Conservation (phyloP, 1,140 invertebrate species). For the Lamellibrachia luymesi region DNA sequence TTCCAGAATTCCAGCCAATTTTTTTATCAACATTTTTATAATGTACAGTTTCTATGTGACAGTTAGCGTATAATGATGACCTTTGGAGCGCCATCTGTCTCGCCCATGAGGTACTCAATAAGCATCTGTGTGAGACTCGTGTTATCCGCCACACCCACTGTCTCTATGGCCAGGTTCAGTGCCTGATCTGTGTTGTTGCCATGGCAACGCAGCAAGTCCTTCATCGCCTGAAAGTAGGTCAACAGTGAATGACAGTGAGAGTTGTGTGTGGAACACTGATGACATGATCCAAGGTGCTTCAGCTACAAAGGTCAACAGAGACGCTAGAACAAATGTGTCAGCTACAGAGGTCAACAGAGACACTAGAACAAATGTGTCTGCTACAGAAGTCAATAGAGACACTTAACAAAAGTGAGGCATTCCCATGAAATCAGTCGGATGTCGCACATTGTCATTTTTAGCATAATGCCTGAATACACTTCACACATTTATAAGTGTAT, state of each 20-base stretch:
- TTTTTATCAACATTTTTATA: background rate
- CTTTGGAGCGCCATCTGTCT: conserved; percentile 88
- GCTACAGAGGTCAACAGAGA: too few relatives aligned
- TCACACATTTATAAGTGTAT: too few relatives aligned
- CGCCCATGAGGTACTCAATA: conserved; percentile 87
- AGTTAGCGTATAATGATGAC: conserved; percentile 48
- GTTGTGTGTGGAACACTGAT: background rate
- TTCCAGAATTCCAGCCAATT: background rate
- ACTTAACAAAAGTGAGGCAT: too few relatives aligned
- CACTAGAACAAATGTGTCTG: too few relatives aligned
- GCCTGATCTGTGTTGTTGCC: conserved; percentile 66
- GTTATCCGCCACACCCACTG: conserved; percentile 84
- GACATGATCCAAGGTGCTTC: background rate
- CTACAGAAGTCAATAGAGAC: too few relatives aligned
- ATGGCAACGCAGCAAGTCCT: conserved; percentile 61
- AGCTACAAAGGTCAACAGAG: too few relatives aligned
- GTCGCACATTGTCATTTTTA: too few relatives aligned
- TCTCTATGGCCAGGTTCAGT: conserved; percentile 84
- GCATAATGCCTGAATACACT: too few relatives aligned
- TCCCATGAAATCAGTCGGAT: too few relatives aligned
- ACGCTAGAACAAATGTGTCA: too few relatives aligned
- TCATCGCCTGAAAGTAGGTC: conserved; percentile 68
- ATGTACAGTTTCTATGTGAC: background rate
- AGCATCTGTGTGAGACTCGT: conserved; percentile 78
- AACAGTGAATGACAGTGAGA: background rate